A percentile compares a stretch with the other conserved stretches of the same genome.
Evolutionary conservation across 2,797 vertebrate genomes (phyloP).

Genomic region (Eulemur rubriventer): DNA sequence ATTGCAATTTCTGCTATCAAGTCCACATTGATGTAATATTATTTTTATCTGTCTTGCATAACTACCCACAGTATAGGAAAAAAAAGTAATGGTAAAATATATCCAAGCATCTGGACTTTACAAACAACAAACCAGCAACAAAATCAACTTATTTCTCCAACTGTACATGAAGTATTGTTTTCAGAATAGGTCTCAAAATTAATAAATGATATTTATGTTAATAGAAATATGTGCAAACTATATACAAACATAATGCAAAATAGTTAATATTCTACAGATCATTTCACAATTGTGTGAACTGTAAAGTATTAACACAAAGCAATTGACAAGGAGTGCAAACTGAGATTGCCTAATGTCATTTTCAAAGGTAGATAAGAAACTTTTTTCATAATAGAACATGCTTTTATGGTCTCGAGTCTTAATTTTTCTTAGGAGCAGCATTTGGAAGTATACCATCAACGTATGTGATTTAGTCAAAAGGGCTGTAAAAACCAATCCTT

Average conservation of each 20-base stretch:
- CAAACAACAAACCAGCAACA: neutral
- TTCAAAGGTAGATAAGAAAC: neutral
- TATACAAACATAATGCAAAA: neutral
- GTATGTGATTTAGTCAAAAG: neutral
- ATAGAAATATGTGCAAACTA: neutral
- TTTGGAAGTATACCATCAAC: neutral
- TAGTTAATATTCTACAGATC: neutral
- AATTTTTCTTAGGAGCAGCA: neutral
- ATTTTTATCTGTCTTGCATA: slow-evolving; percentile 5
- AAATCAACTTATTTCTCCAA: slow-evolving; percentile 37
- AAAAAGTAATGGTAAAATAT: slow-evolving; percentile 11
- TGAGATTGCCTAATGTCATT: neutral
- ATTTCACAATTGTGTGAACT: neutral
- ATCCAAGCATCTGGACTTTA: neutral
- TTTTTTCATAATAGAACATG: neutral
- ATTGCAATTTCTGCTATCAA: neutral
- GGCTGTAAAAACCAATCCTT: neutral
- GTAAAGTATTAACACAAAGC: neutral
- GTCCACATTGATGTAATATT: neutral
- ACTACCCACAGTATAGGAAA: neutral
- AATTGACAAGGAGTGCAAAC: neutral
- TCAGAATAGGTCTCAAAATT: slow-evolving; percentile 49
- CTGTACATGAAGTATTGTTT: neutral
- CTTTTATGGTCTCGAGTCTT: neutral
- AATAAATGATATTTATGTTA: neutral